Base-by-base conservation (phyloP, 2,888 invertebrate genomes). In the Eustalomyia histrio region DNA sequence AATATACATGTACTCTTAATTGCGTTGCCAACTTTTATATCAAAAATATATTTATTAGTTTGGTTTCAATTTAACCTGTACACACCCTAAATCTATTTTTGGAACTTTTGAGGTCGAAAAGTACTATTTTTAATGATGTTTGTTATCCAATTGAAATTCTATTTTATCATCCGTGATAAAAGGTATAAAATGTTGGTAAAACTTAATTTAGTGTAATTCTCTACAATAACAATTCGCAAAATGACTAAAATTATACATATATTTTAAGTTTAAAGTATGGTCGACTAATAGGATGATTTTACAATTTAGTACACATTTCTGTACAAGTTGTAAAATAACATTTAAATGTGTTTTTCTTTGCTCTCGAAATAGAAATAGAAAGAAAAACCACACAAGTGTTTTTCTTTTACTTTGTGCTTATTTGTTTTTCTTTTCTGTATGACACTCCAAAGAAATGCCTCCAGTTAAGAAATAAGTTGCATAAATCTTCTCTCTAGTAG, bases 381-480 rank as follows among this genome's bases (percentile, higher is more conserved):
- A 39, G 43, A 35, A 72, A 72, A 79, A 61, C 72, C 72, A 63
- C 78, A 79, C 78, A 73, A 79, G 78, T 79, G 72, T 52, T 73
- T 73, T 79, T 79, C 64, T 79, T 67, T 57, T 52, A 79, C 50
- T 67, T 73, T 57, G 61, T 61, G 18, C 33, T 57, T 24, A 58
- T 52, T 24, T 24, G 17, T 35, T 52, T 58, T 60, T 35, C 29
- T 71, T 65, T 33, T 61, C 67, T 35, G 50, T 78, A 29, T 61
- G 67, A 58, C 76, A 76, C 76, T 76, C 72, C 43, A 80, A 57
- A 12, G 21, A 57, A 57, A 29, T n/a, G 75, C 79, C 69, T 79
- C 79, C 75, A 76, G 72, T 75, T 43, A 74, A 67, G 75, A 65
- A 52, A 65, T 63, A 79, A 69, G 61, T 76, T 80, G 76, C 72